Percentiles rank a stretch among this genome's conserved stretches.
phyloP scores from a whole-genome alignment of 2,797 vertebrate species.

The Hozukius guyotensis region DNA sequence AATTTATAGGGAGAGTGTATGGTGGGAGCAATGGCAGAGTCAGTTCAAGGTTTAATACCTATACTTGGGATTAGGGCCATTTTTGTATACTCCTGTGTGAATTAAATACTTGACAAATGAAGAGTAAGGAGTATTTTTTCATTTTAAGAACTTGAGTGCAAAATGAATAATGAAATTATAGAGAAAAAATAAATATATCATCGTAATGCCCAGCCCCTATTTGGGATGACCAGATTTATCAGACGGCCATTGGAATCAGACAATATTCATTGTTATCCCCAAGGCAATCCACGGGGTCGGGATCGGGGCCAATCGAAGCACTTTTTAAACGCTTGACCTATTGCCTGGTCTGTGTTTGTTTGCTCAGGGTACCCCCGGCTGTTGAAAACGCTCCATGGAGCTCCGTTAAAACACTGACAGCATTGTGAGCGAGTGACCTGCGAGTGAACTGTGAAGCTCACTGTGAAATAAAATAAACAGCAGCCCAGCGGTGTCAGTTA shows the following conservation, averaged over 20 bases:
- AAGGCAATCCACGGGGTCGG: not conserved
- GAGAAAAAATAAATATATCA: too few relatives aligned
- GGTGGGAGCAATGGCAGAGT: not conserved
- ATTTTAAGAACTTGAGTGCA: too few relatives aligned
- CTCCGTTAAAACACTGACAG: not conserved
- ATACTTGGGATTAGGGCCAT: not conserved
- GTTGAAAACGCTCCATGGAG: not conserved
- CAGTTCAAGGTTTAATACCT: not conserved
- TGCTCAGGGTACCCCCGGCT: not conserved
- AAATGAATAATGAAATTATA: too few relatives aligned
- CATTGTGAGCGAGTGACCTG: not conserved
- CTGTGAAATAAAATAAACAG: not conserved
- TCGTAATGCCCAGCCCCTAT: too few relatives aligned
- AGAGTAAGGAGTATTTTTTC: too few relatives aligned
- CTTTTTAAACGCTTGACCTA: not conserved
- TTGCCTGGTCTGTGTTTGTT: not conserved
- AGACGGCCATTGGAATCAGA: not conserved
- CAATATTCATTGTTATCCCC: not conserved
- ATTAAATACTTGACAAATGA: too few relatives aligned
- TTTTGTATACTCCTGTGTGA: too few relatives aligned
- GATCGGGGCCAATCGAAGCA: not conserved
- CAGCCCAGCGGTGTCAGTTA: not conserved
- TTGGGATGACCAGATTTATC: not conserved
- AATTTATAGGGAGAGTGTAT: not conserved
- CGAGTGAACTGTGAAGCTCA: not conserved